phyloP scores from a whole-genome alignment of 2,797 vertebrate genomes.

The Anabas testudineus region DNA sequence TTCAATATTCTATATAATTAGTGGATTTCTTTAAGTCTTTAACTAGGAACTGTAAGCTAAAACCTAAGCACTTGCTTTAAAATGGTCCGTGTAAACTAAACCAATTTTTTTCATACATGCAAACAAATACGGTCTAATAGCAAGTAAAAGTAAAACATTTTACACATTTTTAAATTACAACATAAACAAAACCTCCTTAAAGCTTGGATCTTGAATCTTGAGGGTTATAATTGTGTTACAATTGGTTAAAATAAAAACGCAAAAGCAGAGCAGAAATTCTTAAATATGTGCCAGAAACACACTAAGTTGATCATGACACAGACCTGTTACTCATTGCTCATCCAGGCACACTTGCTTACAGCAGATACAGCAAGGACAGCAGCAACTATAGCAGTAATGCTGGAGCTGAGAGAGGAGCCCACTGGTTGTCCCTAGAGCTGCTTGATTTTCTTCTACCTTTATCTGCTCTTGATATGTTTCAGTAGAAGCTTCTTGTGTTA shows the following conservation, averaged over 20 bases:
- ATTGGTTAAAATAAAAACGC: not conserved
- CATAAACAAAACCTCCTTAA: no score
- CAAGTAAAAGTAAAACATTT: no score
- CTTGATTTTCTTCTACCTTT: constrained; percentile 4
- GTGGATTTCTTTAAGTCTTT: no score
- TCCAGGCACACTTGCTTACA: constrained; percentile 24
- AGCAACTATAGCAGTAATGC: constrained; percentile 64
- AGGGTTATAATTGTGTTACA: not conserved
- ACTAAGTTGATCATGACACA: not conserved
- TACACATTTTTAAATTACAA: no score
- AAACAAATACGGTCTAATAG: no score
- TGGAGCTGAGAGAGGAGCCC: constrained; percentile 56
- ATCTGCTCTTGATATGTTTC: not conserved
- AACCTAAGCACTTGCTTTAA: no score
- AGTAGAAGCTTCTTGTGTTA: not conserved
- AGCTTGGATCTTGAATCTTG: no score
- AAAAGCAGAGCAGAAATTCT: no score
- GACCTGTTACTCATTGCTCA: constrained; percentile 7
- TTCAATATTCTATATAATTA: no score
- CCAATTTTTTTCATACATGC: no score
- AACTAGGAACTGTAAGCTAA: no score
- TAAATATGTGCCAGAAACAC: not conserved
- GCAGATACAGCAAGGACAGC: constrained; percentile 50
- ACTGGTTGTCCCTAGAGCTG: not conserved
- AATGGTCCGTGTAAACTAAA: no score